Evolutionary conservation across 2,888 invertebrate genomes (phyloP).

Genomic region (Pammene aurita): DNA sequence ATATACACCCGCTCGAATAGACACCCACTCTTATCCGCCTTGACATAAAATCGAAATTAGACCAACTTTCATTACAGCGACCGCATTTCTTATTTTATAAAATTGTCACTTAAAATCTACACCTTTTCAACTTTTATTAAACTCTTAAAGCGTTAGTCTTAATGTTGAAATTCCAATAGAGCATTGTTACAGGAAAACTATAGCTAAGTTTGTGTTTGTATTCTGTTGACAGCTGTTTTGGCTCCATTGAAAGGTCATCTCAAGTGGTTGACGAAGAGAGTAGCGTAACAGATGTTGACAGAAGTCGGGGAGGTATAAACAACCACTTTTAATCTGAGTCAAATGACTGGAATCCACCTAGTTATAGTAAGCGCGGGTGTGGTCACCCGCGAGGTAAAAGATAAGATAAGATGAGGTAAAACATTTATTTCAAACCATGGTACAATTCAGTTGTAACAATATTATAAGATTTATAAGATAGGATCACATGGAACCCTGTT

Average conservation of each 20-base stretch:
- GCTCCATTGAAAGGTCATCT: slow-evolving; percentile 42
- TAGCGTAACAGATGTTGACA: slow-evolving; percentile 24
- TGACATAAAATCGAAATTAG: background rate
- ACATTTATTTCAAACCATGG: no score
- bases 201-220: background rate
- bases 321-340: background rate
- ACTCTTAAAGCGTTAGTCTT: slow-evolving; percentile 4
- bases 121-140: background rate
- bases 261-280: slow-evolving; percentile 30
- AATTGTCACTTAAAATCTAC: slow-evolving; percentile 11
- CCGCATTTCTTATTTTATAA: background rate
- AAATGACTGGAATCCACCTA: no score
- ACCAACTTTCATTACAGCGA: background rate
- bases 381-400: no score
- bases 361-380: no score
- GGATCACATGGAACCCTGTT: no score
- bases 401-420: no score
- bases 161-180: slow-evolving; percentile 21
- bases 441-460: no score
- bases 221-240: slow-evolving; percentile 51
- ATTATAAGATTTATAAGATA: no score
- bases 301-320: background rate
- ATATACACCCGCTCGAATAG: background rate
- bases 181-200: background rate
- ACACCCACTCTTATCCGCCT: background rate